Base-by-base conservation (phyloP, 2,113 vertebrate species). In the Xenopus borealis region DNA sequence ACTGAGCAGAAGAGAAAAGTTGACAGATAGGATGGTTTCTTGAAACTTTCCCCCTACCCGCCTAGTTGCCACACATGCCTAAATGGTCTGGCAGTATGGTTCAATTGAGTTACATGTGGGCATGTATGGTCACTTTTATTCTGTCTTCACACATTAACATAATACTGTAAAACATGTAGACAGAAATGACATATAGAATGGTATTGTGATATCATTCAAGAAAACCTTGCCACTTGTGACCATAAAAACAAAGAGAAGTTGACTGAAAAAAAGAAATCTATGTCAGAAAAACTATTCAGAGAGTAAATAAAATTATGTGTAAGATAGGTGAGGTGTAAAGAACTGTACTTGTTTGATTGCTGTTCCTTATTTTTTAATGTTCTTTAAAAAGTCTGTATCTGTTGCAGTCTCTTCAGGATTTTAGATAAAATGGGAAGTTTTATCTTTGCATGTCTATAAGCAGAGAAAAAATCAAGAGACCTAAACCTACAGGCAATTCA, bases 401-500 rank as follows among this genome's bases (percentile, higher is more conserved):
- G 33, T 87, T 86, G 80, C 86, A 87, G 87, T 88, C 90, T 92
- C 89, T 91, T 84, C 89, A 93, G 89, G 88, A 92, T 92, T 93
- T 88, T 87, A 93, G 91, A 93, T 93, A 90, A 94, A 94, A 92
- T 91, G 89, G 85, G 84, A 88, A 89, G 90, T 86, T 87, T 91
- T 92, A 91, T 92, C 90, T 91, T 91, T 91, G 87, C 90, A 88
- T 91, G 88, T 93, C 88, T 93, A 89, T 87, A 90, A 91, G 86
- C 88, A 93, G 83, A 81, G 85, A 85, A 91, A 89, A 89, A 89
- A 88, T 89, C 88, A 3, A 12, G 89, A 91, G 92, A 93, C 86
- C 89, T 81, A 94, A 93, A 89, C 92, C 91, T 91, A 94, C 88
- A 92, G 91, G 92, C 92, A 91, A 89, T 93, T 91, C 85, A 94